phyloP scores from a whole-genome alignment of 2,888 invertebrate genomes.

The Limnephilus auricula region DNA sequence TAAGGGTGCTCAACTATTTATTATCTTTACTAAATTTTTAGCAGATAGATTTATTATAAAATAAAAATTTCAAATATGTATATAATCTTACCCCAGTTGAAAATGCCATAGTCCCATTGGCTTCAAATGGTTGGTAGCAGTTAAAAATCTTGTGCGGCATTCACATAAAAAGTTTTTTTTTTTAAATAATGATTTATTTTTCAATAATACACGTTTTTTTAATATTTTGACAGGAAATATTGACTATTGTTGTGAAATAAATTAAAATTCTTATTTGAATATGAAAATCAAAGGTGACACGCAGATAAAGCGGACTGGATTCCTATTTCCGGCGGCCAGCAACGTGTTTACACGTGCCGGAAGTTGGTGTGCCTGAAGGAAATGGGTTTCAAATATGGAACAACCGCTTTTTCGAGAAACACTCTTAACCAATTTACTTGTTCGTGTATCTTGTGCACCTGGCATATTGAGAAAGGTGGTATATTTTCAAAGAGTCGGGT shows the following conservation, averaged over 20 bases:
- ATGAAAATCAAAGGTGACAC: slow-evolving; percentile 17
- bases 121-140: too few species aligned
- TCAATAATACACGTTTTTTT: too few species aligned
- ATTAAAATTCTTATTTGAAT: slow-evolving; percentile 5
- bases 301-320: slow-evolving; percentile 8
- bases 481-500: too few species aligned
- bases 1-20: too few species aligned
- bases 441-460: not conserved
- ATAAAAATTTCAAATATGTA: too few species aligned
- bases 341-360: slow-evolving; percentile 24
- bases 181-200: too few species aligned
- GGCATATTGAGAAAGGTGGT: not conserved
- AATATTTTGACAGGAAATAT: not conserved
- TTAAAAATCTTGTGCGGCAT: too few species aligned
- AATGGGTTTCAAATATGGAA: slow-evolving; percentile 34
- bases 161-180: too few species aligned
- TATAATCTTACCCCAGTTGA: too few species aligned
- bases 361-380: slow-evolving; percentile 27
- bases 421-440: not conserved
- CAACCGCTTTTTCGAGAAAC: slow-evolving; percentile 22
- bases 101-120: too few species aligned
- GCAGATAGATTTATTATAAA: too few species aligned
- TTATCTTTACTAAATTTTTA: too few species aligned
- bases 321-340: slow-evolving; percentile 35
- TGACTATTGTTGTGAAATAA: not conserved